phyloP scores from a whole-genome alignment of 92 coral and sea anemone species.

The Bergia puertoricense region DNA sequence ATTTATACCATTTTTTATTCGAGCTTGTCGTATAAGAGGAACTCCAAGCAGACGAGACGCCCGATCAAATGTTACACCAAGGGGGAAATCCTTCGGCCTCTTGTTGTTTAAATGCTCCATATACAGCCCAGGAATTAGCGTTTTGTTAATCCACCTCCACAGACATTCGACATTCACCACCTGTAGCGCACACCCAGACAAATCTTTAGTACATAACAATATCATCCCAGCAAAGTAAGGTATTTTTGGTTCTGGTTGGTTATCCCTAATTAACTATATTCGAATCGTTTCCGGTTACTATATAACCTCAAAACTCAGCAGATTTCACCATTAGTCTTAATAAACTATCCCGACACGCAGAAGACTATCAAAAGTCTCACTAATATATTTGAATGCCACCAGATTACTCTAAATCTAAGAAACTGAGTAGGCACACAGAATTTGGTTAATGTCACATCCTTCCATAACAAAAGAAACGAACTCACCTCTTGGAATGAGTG shows the following conservation, averaged over 20 bases:
- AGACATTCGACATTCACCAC: background rate
- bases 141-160: background rate
- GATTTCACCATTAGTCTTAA: no score
- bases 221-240: no score
- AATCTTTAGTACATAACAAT: no score
- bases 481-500: background rate
- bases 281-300: no score
- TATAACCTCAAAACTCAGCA: no score
- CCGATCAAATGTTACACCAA: background rate
- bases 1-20: background rate
- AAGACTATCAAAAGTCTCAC: no score
- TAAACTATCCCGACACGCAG: no score
- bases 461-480: background rate
- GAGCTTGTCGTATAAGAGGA: conserved; percentile 2
- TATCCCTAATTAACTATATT: background rate
- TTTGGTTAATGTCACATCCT: background rate
- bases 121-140: background rate
- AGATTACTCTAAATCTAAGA: no score
- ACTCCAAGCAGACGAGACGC: conserved; percentile 11
- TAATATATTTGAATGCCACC: no score
- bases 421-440: no score
- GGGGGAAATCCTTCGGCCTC: background rate
- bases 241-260: background rate
- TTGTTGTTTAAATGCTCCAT: background rate
- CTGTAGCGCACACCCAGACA: background rate